Base-by-base conservation (phyloP, 2,113 vertebrate species). In the Rynchops niger region DNA sequence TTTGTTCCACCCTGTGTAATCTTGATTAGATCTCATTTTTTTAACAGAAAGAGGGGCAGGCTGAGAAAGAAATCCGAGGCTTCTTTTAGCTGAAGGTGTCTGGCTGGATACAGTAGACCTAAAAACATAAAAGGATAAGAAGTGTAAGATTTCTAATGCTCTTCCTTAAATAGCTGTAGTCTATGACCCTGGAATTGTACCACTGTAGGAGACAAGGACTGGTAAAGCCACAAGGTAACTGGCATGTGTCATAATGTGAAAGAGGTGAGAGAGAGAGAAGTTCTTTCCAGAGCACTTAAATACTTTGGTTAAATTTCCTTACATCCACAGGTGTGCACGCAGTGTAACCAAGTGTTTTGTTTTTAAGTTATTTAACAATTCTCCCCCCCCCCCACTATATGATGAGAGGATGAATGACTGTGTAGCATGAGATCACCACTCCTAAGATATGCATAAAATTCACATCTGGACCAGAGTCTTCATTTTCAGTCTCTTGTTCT, bases 1-100 rank as follows among this genome's bases (percentile, higher is more conserved):
- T 95, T 99, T 99, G 97, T 99, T 99, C 99, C 99, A 99, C 80
- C 99, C 99, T 34, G 98, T 97, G 16, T 99, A 99, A 97, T 99
- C 99, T 93, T 99, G 97, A 94, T 98, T 99, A 55, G 98, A 98
- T 18, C 99, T 99, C 59, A 99, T 98, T 97, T 99, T 99, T 97
- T 99, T 99, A 94, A 99, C 98, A 89, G 98, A 98, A 73, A 98
- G 99, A 79, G 99, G 99, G 30, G 98, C 98, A 69, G 99, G 99
- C 95, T 99, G 99, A 97, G 99, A 98, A 78, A 99, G 99, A 96
- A 99, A 98, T 67, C 99, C 94, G 65, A 99, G 98, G 97, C 98
- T 99, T 97, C 99, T 99, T 97, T 99, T 99, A 65, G 98, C 98
- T 55, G 99, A 97, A 56, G 98, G 91, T 42, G 96, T 97, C 94